A percentile compares a stretch with the other conserved stretches of the same genome.
These are phyloP conservation scores for Pelosia muscerda DNA, from an alignment of 2,888 invertebrate species.

Conservation along the genomic window DNA sequence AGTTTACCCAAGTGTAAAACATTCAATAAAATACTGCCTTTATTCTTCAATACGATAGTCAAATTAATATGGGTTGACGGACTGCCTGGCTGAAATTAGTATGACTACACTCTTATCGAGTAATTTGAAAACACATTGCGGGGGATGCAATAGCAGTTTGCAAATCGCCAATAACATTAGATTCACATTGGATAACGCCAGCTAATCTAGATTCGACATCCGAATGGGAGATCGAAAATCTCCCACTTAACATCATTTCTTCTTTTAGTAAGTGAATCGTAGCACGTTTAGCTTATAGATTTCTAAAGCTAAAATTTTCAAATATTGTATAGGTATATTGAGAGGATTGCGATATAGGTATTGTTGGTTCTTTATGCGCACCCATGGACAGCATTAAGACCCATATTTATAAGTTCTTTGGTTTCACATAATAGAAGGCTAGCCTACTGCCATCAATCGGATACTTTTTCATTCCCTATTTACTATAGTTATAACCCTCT, in stretches of 20 bases:
- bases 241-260: neutral
- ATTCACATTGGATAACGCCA: conserved; percentile 10
- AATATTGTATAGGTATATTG: too few relatives aligned
- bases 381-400: too few relatives aligned
- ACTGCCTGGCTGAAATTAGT: neutral
- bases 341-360: too few relatives aligned
- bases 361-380: too few relatives aligned
- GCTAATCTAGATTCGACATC: neutral
- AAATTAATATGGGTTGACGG: too few relatives aligned
- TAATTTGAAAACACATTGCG: neutral
- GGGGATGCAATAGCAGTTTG: neutral
- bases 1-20: too few relatives aligned
- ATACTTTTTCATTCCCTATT: neutral
- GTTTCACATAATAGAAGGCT: too few relatives aligned
- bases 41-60: too few relatives aligned
- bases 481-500: neutral
- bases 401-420: too few relatives aligned
- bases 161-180: conserved; percentile 11
- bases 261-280: neutral
- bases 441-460: neutral
- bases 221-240: too few relatives aligned
- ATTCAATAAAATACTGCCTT: too few relatives aligned
- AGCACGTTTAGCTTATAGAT: neutral
- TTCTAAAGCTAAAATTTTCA: neutral
- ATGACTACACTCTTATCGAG: neutral